phyloP scores from a whole-genome alignment of 2,113 vertebrate species.

The Vulpes ferrilata region DNA sequence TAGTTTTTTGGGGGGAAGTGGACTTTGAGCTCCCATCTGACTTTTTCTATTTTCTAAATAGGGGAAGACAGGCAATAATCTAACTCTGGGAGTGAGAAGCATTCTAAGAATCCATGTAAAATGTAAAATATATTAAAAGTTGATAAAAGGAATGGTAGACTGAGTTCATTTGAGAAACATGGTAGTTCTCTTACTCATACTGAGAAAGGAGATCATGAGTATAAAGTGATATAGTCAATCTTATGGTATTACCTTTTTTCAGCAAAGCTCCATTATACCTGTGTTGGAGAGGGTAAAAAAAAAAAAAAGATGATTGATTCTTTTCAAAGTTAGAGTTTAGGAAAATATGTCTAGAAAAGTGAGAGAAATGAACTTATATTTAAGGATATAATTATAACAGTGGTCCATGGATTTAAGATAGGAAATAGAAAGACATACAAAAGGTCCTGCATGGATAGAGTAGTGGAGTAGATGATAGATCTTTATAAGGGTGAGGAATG shows the following conservation, averaged over 20 bases:
- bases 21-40: background rate
- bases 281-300: background rate
- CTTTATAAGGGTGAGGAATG: fast-evolving
- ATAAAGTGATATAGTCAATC: background rate
- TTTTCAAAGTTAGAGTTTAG: background rate
- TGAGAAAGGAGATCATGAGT: no score
- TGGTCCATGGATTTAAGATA: no score
- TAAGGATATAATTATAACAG: background rate
- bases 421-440: background rate
- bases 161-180: background rate
- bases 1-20: background rate
- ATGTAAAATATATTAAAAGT: background rate
- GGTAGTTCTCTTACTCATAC: background rate
- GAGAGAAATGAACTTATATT: background rate
- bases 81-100: background rate
- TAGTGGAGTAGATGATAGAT: background rate
- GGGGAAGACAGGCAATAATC: background rate
- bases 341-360: background rate
- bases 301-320: background rate
- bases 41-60: background rate
- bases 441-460: background rate
- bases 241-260: background rate
- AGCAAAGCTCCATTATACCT: background rate
- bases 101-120: background rate
- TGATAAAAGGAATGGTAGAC: no score